Percentiles rank a stretch among this genome's conserved stretches.
phyloP scores from a whole-genome alignment of 1,140 invertebrate genomes.

The Brachionus paranguensis region DNA sequence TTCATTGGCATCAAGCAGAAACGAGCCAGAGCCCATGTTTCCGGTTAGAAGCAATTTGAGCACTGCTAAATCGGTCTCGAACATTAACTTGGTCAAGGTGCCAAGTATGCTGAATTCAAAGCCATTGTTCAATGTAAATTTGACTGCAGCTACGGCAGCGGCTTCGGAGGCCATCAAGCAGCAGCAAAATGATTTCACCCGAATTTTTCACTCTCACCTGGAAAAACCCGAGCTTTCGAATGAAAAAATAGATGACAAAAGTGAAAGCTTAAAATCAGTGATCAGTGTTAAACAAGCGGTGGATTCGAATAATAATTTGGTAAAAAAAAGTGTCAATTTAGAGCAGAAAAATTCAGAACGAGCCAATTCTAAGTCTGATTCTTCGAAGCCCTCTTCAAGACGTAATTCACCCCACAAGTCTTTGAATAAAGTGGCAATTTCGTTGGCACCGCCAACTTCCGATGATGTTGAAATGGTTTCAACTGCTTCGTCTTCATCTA shows the following conservation, averaged over 20 bases:
- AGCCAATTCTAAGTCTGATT: neutral
- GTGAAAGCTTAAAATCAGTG: neutral
- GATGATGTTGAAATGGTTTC: constrained; percentile 28
- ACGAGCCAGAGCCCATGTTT: neutral
- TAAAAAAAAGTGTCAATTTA: neutral
- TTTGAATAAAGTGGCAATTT: neutral
- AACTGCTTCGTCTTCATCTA: neutral
- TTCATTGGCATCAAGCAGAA: neutral
- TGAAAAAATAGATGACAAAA: neutral
- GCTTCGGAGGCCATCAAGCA: neutral
- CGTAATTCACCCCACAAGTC: neutral
- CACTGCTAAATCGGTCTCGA: constrained; percentile 1
- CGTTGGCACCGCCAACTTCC: neutral
- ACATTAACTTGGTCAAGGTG: neutral
- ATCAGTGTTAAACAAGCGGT: neutral
- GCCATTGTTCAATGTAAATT: neutral
- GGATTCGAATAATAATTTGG: neutral
- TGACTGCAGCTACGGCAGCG: constrained; percentile 5
- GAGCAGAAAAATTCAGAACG: neutral
- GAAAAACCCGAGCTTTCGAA: neutral
- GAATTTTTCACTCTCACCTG: neutral
- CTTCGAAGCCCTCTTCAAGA: neutral
- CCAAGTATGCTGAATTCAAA: neutral
- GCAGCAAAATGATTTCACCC: neutral
- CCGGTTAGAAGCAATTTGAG: neutral